A percentile compares a stretch with the other conserved stretches of the same genome.
phyloP scores from a whole-genome alignment of 2,888 invertebrate species.

The Drosophila tanythrix region DNA sequence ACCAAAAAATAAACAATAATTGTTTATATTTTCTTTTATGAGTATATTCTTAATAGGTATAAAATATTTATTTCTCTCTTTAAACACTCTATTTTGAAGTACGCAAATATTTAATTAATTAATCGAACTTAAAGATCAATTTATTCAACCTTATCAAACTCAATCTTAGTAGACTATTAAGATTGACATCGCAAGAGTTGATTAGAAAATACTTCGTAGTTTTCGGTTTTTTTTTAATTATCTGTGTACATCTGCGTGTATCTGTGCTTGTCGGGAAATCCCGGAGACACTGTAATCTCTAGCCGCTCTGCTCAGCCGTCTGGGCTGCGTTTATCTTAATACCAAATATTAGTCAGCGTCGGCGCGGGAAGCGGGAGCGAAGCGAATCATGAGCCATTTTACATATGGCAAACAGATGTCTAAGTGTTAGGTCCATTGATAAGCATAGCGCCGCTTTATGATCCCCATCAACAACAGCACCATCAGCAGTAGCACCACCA shows the following conservation, averaged over 20 bases:
- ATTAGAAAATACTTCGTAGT: not conserved
- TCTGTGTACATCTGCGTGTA: not conserved
- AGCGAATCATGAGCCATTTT: conserved; percentile 17
- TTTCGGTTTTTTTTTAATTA: not conserved
- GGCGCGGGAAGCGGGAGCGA: conserved; percentile 7
- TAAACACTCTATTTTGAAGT: not conserved
- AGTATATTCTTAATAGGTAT: no score
- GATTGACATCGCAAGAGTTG: not conserved
- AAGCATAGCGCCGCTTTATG: conserved; percentile 57
- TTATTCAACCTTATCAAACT: not conserved
- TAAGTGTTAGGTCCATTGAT: conserved; percentile 40
- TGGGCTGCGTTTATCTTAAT: conserved; percentile 47
- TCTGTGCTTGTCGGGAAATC: conserved; percentile 49
- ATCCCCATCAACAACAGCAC: conserved; percentile 7
- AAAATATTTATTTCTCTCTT: no score
- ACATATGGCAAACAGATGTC: conserved; percentile 48
- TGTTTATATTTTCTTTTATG: no score
- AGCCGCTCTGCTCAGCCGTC: conserved; percentile 31
- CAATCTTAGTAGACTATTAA: not conserved
- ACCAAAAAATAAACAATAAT: not conserved
- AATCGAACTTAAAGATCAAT: not conserved
- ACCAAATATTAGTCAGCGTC: conserved; percentile 43
- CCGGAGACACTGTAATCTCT: conserved; percentile 33
- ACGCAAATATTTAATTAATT: not conserved
- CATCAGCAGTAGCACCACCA: conserved; percentile 5